These are phyloP conservation scores for Platypus cylindrus DNA, from an alignment of 2,888 invertebrate species.

Conservation along the genomic window DNA sequence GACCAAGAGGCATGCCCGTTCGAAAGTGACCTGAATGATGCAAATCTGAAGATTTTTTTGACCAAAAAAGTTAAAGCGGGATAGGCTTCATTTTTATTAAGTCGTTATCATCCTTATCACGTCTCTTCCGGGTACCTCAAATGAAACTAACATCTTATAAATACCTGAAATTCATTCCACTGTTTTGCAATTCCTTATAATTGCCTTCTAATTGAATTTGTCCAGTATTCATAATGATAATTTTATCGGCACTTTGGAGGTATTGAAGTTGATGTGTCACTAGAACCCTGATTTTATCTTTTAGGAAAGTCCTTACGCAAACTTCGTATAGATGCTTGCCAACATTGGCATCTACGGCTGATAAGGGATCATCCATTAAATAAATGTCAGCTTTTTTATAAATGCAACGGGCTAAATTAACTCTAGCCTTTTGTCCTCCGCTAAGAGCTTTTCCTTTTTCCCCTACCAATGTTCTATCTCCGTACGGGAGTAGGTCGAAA, in stretches of 20 bases:
- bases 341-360: conserved; percentile 69
- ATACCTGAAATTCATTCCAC: conserved; percentile 36
- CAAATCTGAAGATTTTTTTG: too few relatives aligned
- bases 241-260: conserved; percentile 30
- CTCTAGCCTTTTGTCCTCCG: conserved; percentile 75
- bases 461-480: conserved; percentile 67
- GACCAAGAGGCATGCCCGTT: background rate
- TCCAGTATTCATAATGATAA: conserved; percentile 36
- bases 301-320: conserved; percentile 50
- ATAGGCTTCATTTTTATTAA: background rate
- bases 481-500: conserved; percentile 59
- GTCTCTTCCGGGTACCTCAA: conserved; percentile 13
- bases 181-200: conserved; percentile 35
- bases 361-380: conserved; percentile 68
- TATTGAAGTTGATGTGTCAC: conserved; percentile 62
- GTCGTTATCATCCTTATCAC: too few relatives aligned
- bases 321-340: conserved; percentile 59
- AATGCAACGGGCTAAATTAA: conserved; percentile 64
- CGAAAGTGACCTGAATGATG: too few relatives aligned
- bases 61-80: too few relatives aligned
- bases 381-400: conserved; percentile 70
- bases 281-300: conserved; percentile 48
- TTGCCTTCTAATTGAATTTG: conserved; percentile 37
- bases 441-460: conserved; percentile 70
- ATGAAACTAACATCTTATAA: background rate